A percentile compares a stretch with the other conserved stretches of the same genome.
These are phyloP conservation scores for Odontesthes bonariensis DNA, from an alignment of 2,113 vertebrate species.

Conservation along the genomic window DNA sequence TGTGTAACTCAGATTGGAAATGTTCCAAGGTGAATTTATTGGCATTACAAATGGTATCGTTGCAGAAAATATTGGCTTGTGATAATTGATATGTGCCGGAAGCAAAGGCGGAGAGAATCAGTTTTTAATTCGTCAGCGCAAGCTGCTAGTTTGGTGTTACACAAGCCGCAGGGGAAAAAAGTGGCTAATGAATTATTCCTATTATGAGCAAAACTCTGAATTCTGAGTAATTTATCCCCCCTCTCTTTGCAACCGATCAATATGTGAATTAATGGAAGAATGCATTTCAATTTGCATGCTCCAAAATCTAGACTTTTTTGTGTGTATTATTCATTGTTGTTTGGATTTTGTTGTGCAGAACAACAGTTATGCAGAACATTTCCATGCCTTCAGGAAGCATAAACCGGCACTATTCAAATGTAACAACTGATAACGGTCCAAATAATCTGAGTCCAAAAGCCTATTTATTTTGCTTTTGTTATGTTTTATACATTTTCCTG, in stretches of 20 bases:
- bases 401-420: conserved; percentile 70
- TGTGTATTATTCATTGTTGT: conserved; percentile 49
- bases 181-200: conserved; percentile 62
- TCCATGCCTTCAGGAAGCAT: conserved; percentile 55
- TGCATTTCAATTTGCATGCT: conserved; percentile 69
- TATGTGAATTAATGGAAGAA: conserved; percentile 75
- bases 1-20: conserved; percentile 23
- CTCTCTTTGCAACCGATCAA: conserved; percentile 56
- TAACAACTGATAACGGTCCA: conserved; percentile 66
- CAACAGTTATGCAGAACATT: conserved; percentile 55
- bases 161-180: conserved; percentile 43
- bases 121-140: conserved; percentile 59
- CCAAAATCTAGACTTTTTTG: conserved; percentile 51
- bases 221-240: conserved; percentile 57
- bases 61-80: conserved; percentile 66
- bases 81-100: conserved; percentile 78
- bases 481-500: conserved; percentile 61
- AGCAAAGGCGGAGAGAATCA: conserved; percentile 64
- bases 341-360: conserved; percentile 43
- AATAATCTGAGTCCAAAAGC: conserved; percentile 71
- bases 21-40: conserved; percentile 35
- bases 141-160: conserved; percentile 56
- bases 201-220: conserved; percentile 65
- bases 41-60: conserved; percentile 63
- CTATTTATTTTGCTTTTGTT: conserved; percentile 76